A percentile compares a stretch with the other conserved stretches of the same genome.
These are phyloP conservation scores for Cliona cf. orientalis DNA, from an alignment of 37 sponge, comb jelly and placozoan genomes.

Conservation along the genomic window DNA sequence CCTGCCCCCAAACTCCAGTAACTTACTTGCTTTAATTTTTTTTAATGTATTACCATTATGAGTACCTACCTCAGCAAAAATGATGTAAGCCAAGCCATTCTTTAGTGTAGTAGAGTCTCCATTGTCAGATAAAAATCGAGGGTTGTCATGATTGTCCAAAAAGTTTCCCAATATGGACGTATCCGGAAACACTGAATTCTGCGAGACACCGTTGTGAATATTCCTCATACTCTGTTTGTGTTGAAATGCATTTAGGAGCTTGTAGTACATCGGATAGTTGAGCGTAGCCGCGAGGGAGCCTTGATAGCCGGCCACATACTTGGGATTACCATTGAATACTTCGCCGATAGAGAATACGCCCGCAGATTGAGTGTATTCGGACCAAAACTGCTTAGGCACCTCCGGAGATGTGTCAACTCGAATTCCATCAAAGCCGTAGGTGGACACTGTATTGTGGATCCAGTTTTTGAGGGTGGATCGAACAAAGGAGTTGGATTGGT, in stretches of 20 bases:
- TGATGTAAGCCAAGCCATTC: conserved; percentile 72
- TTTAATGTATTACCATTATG: neutral
- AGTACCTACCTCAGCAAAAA: conserved; percentile 73
- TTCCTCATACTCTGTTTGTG: conserved; percentile 55
- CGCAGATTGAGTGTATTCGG: conserved; percentile 60
- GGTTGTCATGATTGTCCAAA: conserved; percentile 84
- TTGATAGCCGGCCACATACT: conserved; percentile 67
- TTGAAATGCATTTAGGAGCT: conserved; percentile 64
- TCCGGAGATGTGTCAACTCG: conserved; percentile 75
- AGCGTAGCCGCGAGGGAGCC: conserved; percentile 59
- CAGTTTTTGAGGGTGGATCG: conserved; percentile 60
- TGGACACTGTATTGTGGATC: conserved; percentile 47
- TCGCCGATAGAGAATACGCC: conserved; percentile 78
- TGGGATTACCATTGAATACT: conserved; percentile 70
- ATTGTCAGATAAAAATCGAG: conserved; percentile 64
- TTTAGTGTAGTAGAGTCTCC: conserved; percentile 46
- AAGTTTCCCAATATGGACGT: conserved; percentile 75
- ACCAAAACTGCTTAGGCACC: conserved; percentile 79
- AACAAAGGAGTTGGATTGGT: conserved; percentile 80
- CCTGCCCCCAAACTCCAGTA: too few relatives aligned
- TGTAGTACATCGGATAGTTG: conserved; percentile 88
- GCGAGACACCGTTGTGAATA: conserved; percentile 62
- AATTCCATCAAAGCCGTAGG: conserved; percentile 77
- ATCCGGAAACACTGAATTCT: conserved; percentile 56
- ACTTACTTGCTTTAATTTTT: too few relatives aligned